phyloP scores from a whole-genome alignment of 2,113 vertebrate genomes.

The Meleagris gallopavo region DNA sequence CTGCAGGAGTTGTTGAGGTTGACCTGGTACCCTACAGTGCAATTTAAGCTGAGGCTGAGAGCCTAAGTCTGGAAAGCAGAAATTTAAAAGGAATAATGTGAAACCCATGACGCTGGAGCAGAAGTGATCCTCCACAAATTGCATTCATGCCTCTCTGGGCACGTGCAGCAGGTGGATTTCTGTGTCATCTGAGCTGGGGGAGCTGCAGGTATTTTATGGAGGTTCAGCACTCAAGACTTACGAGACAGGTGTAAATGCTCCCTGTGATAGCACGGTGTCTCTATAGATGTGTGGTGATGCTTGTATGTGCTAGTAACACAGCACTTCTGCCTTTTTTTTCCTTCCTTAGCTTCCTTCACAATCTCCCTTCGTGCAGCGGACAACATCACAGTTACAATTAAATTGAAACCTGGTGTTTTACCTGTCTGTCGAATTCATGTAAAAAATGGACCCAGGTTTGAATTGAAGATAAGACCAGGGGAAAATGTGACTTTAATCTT shows the following conservation, averaged over 20 bases:
- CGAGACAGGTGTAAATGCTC: background rate
- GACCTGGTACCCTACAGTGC: background rate
- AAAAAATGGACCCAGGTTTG: background rate
- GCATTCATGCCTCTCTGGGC: background rate
- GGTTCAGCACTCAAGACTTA: background rate
- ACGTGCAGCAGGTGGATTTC: background rate
- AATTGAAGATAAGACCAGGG: slow-evolving; percentile 74
- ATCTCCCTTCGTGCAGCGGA: slow-evolving; percentile 50
- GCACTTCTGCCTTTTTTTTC: background rate
- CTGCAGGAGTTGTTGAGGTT: background rate
- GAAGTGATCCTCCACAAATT: background rate
- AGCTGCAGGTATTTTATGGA: background rate
- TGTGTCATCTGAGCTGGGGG: background rate
- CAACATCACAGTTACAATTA: slow-evolving; percentile 69
- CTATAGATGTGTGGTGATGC: background rate
- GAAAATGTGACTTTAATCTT: slow-evolving; percentile 74
- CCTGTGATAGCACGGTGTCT: background rate
- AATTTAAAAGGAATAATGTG: background rate
- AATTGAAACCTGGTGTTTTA: background rate
- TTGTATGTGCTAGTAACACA: background rate
- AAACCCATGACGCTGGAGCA: background rate
- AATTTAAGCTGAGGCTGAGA: background rate
- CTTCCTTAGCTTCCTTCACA: slow-evolving; percentile 68
- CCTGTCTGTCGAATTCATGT: slow-evolving; percentile 63
- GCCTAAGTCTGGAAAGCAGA: background rate